phyloP scores from a whole-genome alignment of 2,888 invertebrate genomes.

The Andrena bicolor region DNA sequence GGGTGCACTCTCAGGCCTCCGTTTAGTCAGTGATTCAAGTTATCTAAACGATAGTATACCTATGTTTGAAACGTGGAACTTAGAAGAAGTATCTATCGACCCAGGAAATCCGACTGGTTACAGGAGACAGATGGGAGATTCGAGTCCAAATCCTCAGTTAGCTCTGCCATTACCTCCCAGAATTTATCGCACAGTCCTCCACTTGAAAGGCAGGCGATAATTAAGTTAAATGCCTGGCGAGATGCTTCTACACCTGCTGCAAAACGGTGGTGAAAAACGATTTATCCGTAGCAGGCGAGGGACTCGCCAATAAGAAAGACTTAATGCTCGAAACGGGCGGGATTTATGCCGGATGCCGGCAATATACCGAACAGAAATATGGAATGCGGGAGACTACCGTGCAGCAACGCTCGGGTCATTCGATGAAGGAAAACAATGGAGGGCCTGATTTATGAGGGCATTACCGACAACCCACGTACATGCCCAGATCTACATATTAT shows the following conservation, averaged over 20 bases:
- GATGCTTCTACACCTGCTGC: slow-evolving; percentile 48
- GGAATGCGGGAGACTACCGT: slow-evolving; percentile 68
- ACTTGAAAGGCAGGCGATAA: slow-evolving; percentile 1
- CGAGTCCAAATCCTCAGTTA: background rate
- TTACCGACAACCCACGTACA: slow-evolving; percentile 80
- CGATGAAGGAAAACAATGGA: slow-evolving; percentile 80
- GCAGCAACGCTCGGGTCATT: slow-evolving; percentile 70
- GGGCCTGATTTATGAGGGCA: slow-evolving; percentile 81
- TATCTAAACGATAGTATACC: no score
- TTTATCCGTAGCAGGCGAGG: slow-evolving; percentile 40
- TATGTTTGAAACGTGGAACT: no score
- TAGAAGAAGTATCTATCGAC: background rate
- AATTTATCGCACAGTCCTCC: background rate
- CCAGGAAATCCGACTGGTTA: background rate
- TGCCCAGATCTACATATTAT: slow-evolving; percentile 75
- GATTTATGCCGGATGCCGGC: slow-evolving; percentile 59
- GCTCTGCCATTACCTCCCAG: background rate
- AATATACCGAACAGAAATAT: slow-evolving; percentile 67
- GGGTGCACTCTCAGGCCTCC: no score
- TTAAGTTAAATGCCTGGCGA: slow-evolving; percentile 22
- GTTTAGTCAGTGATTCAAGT: no score
- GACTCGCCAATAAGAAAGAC: slow-evolving; percentile 48
- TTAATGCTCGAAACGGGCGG: slow-evolving; percentile 43
- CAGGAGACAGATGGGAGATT: background rate
- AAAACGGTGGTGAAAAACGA: slow-evolving; percentile 31